phyloP scores from a whole-genome alignment of 2,888 invertebrate species.

The Mythimna albipuncta region DNA sequence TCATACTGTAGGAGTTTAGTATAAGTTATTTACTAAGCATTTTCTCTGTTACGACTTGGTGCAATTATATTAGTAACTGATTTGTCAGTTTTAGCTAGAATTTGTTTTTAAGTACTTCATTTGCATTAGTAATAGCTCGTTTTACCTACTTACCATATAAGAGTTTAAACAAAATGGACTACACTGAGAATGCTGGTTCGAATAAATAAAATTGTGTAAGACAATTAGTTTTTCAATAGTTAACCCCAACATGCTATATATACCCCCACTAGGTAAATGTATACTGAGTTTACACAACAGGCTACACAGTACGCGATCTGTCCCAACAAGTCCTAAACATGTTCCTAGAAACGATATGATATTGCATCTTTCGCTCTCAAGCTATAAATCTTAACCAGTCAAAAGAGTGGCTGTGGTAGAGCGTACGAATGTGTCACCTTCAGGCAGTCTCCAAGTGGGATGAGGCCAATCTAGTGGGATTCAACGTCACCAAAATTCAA shows the following conservation, averaged over 20 bases:
- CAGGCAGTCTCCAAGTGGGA: too few relatives aligned
- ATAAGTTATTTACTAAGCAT: slow-evolving; percentile 80
- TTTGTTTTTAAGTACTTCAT: slow-evolving; percentile 71
- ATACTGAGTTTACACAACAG: too few relatives aligned
- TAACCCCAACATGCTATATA: background rate
- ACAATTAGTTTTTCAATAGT: slow-evolving; percentile 69
- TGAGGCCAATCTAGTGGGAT: too few relatives aligned
- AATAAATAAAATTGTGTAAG: slow-evolving; percentile 81
- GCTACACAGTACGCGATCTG: too few relatives aligned
- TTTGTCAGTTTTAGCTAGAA: slow-evolving; percentile 74
- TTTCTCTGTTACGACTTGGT: slow-evolving; percentile 82
- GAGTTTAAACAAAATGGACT: slow-evolving; percentile 73
- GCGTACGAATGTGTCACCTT: too few relatives aligned
- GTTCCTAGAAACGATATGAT: too few relatives aligned
- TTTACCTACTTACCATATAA: slow-evolving; percentile 74
- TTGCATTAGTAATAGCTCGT: slow-evolving; percentile 71
- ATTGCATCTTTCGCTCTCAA: too few relatives aligned
- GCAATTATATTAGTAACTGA: slow-evolving; percentile 84
- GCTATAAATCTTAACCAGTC: too few relatives aligned
- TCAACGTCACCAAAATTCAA: too few relatives aligned
- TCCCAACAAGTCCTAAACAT: too few relatives aligned
- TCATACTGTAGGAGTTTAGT: slow-evolving; percentile 62
- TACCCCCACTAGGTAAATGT: background rate
- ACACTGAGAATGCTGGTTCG: slow-evolving; percentile 78
- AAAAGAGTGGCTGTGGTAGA: too few relatives aligned